Evolutionary conservation across 2,797 vertebrate genomes (phyloP), one percentile per base, ranked within the genome.

Genomic region (Takifugu ocellatus): DNA sequence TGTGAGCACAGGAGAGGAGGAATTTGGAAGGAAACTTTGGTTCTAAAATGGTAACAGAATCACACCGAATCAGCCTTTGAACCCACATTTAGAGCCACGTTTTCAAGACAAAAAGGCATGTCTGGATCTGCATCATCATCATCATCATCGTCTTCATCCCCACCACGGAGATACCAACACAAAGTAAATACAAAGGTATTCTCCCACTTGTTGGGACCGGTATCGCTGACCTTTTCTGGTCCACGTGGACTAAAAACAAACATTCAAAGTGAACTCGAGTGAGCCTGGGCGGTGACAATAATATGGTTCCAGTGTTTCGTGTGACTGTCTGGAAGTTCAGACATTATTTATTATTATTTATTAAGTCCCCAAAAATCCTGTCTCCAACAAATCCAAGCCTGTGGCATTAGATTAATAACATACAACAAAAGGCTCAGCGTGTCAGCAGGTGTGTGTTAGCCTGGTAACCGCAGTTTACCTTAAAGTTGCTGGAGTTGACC

Each of bases 401-500:
- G 27, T 5, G 1, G 27, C 5, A 29, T 6, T 29, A 29, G 8
- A 7, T 29, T 2, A 29, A 21, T 21, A 21, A 21, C 21, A 21
- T 21, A 21, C 21, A 21, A 27, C 8, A n/a, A 4, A 54, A 27
- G 21, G 27, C 7, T 15, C 54, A 33, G 51, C 8, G 45, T 7
- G 24, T 7, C 15, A 14, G 53, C 14, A 17, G n/a, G 15, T n/a
- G 25, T 45, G 58, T 27, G 51, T 24, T 24, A 54, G 39, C 45
- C 31, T 10, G 31, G 8, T 33, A 9, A 43, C 8, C 6, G 25
- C 21, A 2, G 0, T 24, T 93, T 91, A 99, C 97, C 95, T 99
- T 99, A 33, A 98, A 99, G 91, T 99, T 95, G 89, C 96, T 98
- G 74, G 92, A 97, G 89, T 98, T 98, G 61, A 99, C 96, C 97